Evolutionary conservation across 2,113 vertebrate genomes (phyloP), one percentile per base, ranked within the genome.

Genomic region (Silurus asotus): DNA sequence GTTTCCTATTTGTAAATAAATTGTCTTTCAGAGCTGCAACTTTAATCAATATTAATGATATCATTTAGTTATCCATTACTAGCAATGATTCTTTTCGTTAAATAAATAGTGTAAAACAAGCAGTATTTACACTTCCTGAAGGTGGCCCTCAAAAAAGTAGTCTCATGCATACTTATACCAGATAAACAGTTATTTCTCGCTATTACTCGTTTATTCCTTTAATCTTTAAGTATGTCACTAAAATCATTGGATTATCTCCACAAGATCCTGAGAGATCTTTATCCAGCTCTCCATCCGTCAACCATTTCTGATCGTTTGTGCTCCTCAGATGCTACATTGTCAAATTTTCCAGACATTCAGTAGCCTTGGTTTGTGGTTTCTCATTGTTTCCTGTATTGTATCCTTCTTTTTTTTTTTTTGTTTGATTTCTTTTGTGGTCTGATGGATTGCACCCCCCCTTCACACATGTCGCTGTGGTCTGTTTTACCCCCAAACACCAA

Each of bases 401-500:
- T 85, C 58, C 80, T 82, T 93, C 23, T 75, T 11, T 75, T 76
- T 61, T 92, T 95, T 92, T 92, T 94, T n/a, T 11, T 62, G 15
- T 94, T 91, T 95, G 23, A 92, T 92, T 93, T 92, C 11, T 8
- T 53, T 25, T 94, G 92, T 95, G 82, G 94, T 94, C 89, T 94
- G 93, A 94, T 94, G 93, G 95, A 91, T 83, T 93, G 84, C 72
- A 9, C 9, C 19, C 77, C n/a, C 67, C 88, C 59, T 82, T 87
- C 61, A 81, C 78, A 64, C 81, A 79, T 85, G 87, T 91, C 89
- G 92, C 90, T 87, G 94, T 95, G 95, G 96, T 95, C 90, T 95
- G 90, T 96, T 93, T 91, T 91, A 92, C 95, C 91, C 37, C 93
- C 88, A 86, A 81, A 89, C 90, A 93, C 92, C 95, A 93, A 93